phyloP scores from a whole-genome alignment of 1,140 invertebrate species.

The Pseudomyrmex concolor region DNA sequence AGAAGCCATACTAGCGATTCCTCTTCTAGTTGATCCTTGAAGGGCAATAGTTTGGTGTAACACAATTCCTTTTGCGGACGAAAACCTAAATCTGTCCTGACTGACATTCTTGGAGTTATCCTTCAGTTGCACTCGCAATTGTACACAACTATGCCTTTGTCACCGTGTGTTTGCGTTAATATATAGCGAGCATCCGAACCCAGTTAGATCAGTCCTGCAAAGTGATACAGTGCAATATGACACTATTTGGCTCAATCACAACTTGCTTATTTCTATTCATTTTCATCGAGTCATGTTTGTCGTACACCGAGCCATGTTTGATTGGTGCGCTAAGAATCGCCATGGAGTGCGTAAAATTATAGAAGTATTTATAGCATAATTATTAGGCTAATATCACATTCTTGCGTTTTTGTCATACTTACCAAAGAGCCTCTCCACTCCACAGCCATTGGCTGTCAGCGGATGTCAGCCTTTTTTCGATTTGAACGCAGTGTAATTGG shows the following conservation, averaged over 20 bases:
- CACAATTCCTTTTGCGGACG: constrained; percentile 87
- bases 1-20: constrained; percentile 87
- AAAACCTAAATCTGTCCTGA: neutral
- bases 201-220: neutral
- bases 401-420: no score
- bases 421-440: no score
- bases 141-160: neutral
- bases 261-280: constrained; percentile 66
- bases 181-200: neutral
- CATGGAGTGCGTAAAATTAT: no score
- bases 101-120: neutral
- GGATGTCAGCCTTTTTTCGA: no score
- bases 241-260: constrained; percentile 46
- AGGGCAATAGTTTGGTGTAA: constrained; percentile 89
- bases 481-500: no score
- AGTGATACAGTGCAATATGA: constrained; percentile 42
- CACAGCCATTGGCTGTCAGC: no score
- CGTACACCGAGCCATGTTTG: constrained; percentile 58
- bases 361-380: no score
- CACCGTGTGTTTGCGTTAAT: neutral
- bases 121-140: neutral
- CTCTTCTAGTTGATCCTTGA: constrained; percentile 87
- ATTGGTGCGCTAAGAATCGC: neutral
- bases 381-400: no score
- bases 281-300: constrained; percentile 71